Evolutionary conservation across 2,888 invertebrate species (phyloP), one percentile per base, ranked within the genome.

Genomic region (Epirrita christyi): DNA sequence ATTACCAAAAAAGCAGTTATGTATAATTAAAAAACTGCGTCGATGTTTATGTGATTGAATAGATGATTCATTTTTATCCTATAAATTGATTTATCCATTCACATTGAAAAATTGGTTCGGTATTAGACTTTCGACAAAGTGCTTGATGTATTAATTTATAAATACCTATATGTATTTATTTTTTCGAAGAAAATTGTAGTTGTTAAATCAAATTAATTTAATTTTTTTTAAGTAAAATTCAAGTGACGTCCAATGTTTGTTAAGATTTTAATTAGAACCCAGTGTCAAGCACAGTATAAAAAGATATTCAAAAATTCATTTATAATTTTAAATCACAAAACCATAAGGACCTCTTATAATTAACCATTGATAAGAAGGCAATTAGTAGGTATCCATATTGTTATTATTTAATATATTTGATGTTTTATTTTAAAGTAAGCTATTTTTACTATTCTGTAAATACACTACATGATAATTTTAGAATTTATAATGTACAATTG

Each of bases 291-390:
- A 83, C 82, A 83, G 70, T 76, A 77, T 71, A 68, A 71, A 56
- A 53, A 54, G 72, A 70, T 63, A 59, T 63, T 58, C 43, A 53
- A 59, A 70, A 68, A 75, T 72, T 71, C 67, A 72, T 73, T 73
- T 71, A 76, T 76, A 75, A 80, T 81, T 83, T 82, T 81, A 84
- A 85, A 85, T 84, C 85, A 86, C 87, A 90, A 89, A 92, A 92
- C 92, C 92, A 88, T 84, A 92, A 88, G 90, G 92, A 92, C 92
- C 92, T 92, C 92, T 92, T 92, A 91, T 91, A 89, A 88, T 85
- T 91, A 91, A 92, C 91, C 91, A 91, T 92, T 91, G 91, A 91
- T 91, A 88, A 91, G 91, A 92, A 89, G 90, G 90, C 90, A 86
- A 89, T 89, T 91, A 90, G 87, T n/a, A n/a, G n/a, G n/a, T 90